Evolutionary conservation across 2,888 invertebrate genomes (phyloP), one percentile per base, ranked within the genome.

Genomic region (Cheilosia urbana): DNA sequence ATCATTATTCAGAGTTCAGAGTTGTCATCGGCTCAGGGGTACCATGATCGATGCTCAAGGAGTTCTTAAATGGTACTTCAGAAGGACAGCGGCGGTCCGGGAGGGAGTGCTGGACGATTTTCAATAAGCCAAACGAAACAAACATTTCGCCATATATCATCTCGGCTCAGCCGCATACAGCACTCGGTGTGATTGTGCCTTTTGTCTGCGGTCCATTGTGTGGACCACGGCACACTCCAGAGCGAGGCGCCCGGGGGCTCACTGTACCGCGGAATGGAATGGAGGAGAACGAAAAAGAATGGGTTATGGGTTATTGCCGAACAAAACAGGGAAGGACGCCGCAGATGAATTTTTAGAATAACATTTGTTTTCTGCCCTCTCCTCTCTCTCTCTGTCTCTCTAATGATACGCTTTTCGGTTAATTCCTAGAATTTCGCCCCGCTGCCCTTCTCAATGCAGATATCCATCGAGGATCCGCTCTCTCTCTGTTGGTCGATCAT

Each of bases 231-330:
- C 79, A 84, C 84, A 65, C 75, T 84, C 69, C 79, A 69, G 4
- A 69, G 4, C 40, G 11, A 65, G 75, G 84, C 84, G 75, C 84
- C 84, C 69, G 49, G n/a, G 47, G 77, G 77, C 55, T 21, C 45
- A 9, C 27, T 27, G 5, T 27, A 9, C 30, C 9, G 30, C 30
- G 30, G 45, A 30, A 42, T 37, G 51, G 66, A 49, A 42, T 49
- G 58, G 24, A 71, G 42, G 13, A 62, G 47, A 77, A 62, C 15
- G 51, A 45, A 47, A 53, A 62, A 66, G 73, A 65, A 65, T 73
- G 49, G 78, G 62, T 83, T 78, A 83, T 84, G 80, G 84, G 60
- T 79, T 84, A 75, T 84, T 84, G 80, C 76, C 55, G 68, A 73
- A 68, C 81, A 62, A 49, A 68, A 57, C 69, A 55, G 40, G 42